Base-by-base conservation (phyloP, 35 echinoderm and acorn worm species). In the Ophiothrix spiculata region DNA sequence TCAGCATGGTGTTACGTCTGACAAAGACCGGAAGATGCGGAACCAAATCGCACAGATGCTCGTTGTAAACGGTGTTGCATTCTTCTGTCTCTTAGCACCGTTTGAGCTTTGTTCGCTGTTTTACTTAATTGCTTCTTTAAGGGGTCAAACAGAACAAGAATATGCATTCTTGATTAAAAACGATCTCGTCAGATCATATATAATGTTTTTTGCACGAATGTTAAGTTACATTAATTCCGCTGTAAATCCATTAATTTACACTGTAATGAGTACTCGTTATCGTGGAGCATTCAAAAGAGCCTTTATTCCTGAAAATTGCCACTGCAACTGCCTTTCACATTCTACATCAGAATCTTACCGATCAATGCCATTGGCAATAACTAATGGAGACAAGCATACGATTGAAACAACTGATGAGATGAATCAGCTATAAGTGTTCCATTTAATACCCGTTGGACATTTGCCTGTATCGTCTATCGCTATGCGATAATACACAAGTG, bases 81-180 rank as follows among this genome's bases (percentile, higher is more conserved):
- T 88, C 64, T 88, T 92, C 46, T 16, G 83, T 8, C 83, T 79
- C 82, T 74, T 87, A 8, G 79, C 85, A 10, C 91, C 91, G 10
- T 82, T 73, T 38, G 46, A 86, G 12, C 35, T 85, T 21, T 15
- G 60, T 15, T 69, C 60, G 17, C 25, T 69, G 4, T 25, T 69
- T 6, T 28, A 69, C 3, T 2, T 15, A 2, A n/a, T 15, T 69
- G 60, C 60, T 25, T 69, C 60, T 10, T 25, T 69, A 25, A 15
- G 60, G 29, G 60, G 60, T 12, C 16, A 28, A 25, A 15, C n/a
- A n/a, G n/a, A n/a, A n/a, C n/a, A n/a, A n/a, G 10, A 6, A 69
- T 28, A 2, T 69, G 29, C 60, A 69, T 2, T 69, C 3, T 25
- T 69, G 60, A 69, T 69, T 25, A 15, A 28, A 25, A 69, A 15